These are phyloP conservation scores for Pogonocichla stellata DNA, from an alignment of 2,113 vertebrate genomes.

Conservation along the genomic window DNA sequence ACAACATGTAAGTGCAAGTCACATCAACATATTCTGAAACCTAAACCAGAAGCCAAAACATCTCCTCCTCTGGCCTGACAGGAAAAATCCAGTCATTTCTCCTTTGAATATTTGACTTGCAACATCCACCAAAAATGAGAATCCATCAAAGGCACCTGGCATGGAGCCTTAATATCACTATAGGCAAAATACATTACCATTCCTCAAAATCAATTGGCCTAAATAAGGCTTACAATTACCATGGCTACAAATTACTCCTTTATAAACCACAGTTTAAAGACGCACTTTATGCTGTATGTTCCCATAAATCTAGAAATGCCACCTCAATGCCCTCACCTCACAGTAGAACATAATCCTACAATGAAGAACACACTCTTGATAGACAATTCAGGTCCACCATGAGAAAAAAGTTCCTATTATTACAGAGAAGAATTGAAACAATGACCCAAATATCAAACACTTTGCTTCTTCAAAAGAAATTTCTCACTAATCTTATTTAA, in stretches of 20 bases:
- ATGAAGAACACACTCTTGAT: not conserved
- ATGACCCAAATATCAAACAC: not conserved
- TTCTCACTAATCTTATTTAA: not conserved
- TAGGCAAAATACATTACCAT: not conserved
- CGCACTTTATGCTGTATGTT: not conserved
- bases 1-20: not conserved
- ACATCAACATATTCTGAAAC: not conserved
- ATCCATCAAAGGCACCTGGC: accelerated
- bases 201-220: not conserved
- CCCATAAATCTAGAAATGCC: not conserved
- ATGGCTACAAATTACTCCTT: not conserved
- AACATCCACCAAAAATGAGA: not conserved
- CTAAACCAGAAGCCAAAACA: not conserved
- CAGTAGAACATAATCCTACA: not conserved
- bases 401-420: not conserved
- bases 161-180: not conserved
- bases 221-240: not conserved
- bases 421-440: not conserved
- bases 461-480: not conserved
- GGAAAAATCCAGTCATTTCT: not conserved
- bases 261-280: not conserved
- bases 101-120: not conserved
- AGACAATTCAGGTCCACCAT: not conserved
- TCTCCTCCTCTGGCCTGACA: not conserved
- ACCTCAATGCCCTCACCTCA: not conserved